Evolutionary conservation across 2,888 invertebrate species (phyloP), one percentile per base, ranked within the genome.

Genomic region (Crossocerus cetratus): DNA sequence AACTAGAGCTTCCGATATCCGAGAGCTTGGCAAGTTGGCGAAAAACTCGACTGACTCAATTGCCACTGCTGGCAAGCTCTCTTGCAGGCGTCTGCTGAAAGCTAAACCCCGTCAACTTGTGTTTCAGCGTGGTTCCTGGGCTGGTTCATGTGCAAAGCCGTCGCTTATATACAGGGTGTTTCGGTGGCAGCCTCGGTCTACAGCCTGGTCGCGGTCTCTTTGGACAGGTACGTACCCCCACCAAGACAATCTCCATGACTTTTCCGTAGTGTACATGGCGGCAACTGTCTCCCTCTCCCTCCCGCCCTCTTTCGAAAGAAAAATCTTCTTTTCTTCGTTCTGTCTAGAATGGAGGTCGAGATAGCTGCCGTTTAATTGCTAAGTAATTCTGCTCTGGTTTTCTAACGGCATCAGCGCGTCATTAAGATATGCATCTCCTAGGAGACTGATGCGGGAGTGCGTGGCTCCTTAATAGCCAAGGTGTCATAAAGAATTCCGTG

Each of bases 151-250:
- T 99, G 99, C 92, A 97, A 98, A 91, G 95, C 97, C 21, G 98
- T 98, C 64, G 97, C 98, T 3, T 99, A 98, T 91, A 96, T 98
- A 84, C 98, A 98, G 91, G 97, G 98, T 23, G 95, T 98, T 57
- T 97, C 98, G 0, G 98, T 98, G 14, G 97, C 97, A 54, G 98
- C 98, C 13, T 98, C 98, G 5, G 97, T 98, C 78, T 97, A 98
- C 93, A 98, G 98, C 86, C 93, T 99, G 65, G 97, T 98, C 65
- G 97, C 98, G 11, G 98, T 98, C 18, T 97, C 98, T 74, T 92
- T 98, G 70, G 98, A 99, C 93, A 95, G 97, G 97, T 97, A 90
- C 56, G 82, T 78, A 49, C 16, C 16, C 3, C 16, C 14, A 16
- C 14, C 49, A 49, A 14, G 49, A 16, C 49, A 14, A 8, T 21